These are phyloP conservation scores for Drosophila nebulosa DNA, from an alignment of 1,140 invertebrate species.

Conservation along the genomic window DNA sequence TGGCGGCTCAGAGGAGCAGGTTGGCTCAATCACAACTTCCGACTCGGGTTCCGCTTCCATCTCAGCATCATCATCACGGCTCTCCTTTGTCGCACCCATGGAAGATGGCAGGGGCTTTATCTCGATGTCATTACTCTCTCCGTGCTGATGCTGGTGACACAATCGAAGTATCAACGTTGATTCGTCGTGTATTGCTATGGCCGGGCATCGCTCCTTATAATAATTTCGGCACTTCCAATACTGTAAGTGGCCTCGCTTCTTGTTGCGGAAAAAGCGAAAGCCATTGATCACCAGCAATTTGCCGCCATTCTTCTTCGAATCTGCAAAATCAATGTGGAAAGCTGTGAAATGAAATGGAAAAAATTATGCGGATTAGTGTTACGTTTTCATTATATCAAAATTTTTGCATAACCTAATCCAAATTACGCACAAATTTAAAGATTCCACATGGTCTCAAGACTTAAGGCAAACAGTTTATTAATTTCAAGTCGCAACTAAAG, in stretches of 20 bases:
- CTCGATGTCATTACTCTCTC: constrained; percentile 74
- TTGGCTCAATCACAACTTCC: not conserved
- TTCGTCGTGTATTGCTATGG: constrained; percentile 79
- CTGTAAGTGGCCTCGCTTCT: constrained; percentile 74
- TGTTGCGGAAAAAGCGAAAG: constrained; percentile 78
- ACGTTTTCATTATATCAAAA: not conserved
- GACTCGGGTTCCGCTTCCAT: constrained; percentile 3
- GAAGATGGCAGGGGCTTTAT: constrained; percentile 62
- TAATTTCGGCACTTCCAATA: constrained; percentile 81
- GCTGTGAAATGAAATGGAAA: constrained; percentile 46
- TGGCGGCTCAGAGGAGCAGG: constrained; percentile 17
- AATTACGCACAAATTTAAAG: not conserved
- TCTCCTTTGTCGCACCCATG: not conserved
- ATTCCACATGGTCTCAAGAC: constrained; percentile 2
- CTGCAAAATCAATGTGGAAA: constrained; percentile 76
- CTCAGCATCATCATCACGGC: constrained; percentile 9
- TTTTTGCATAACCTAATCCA: not conserved
- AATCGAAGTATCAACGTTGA: constrained; percentile 64
- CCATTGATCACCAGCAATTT: constrained; percentile 80
- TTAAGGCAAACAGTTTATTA: constrained; percentile 28
- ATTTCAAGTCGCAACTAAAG: constrained; percentile 7
- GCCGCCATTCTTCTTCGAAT: constrained; percentile 79
- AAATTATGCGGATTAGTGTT: constrained; percentile 29
- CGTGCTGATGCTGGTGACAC: constrained; percentile 76
- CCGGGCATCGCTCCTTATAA: constrained; percentile 78